phyloP scores from a whole-genome alignment of 2,797 vertebrate species.

The Ctenopoma multispine region DNA sequence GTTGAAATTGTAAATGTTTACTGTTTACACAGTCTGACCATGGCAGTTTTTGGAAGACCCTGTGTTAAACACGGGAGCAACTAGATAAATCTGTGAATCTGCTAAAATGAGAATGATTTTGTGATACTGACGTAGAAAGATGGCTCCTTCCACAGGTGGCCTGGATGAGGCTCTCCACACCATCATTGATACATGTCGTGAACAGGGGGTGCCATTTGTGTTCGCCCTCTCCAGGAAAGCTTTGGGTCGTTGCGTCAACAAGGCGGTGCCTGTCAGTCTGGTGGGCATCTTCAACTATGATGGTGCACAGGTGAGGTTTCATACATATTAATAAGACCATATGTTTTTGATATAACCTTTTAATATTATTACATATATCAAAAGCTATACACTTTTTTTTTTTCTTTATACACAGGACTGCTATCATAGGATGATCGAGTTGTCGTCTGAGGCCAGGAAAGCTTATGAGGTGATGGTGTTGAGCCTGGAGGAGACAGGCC shows the following conservation, averaged over 20 bases:
- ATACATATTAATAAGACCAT: background rate
- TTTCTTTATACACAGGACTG: constrained; percentile 85
- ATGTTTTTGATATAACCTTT: background rate
- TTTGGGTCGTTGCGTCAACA: constrained; percentile 93
- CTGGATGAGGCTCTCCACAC: constrained; percentile 95
- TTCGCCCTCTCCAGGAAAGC: constrained; percentile 96
- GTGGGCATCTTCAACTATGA: constrained; percentile 99
- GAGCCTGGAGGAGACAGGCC: constrained; percentile 70
- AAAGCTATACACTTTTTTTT: background rate
- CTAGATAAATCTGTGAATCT: background rate
- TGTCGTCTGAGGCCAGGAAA: constrained; percentile 91
- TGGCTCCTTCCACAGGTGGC: constrained; percentile 84
- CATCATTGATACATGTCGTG: constrained; percentile 92
- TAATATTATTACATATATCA: too few species aligned
- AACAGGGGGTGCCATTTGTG: constrained; percentile 94
- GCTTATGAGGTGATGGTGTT: constrained; percentile 92
- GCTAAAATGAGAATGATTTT: background rate
- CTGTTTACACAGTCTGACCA: background rate
- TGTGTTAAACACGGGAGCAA: background rate
- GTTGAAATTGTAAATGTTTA: too few species aligned
- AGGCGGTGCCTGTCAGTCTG: constrained; percentile 95
- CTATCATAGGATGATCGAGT: constrained; percentile 95
- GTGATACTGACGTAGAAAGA: background rate
- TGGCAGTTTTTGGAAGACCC: background rate
- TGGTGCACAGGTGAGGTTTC: constrained; percentile 91